These are phyloP conservation scores for Phaedon cochleariae DNA, from an alignment of 2,888 invertebrate genomes.

Conservation along the genomic window DNA sequence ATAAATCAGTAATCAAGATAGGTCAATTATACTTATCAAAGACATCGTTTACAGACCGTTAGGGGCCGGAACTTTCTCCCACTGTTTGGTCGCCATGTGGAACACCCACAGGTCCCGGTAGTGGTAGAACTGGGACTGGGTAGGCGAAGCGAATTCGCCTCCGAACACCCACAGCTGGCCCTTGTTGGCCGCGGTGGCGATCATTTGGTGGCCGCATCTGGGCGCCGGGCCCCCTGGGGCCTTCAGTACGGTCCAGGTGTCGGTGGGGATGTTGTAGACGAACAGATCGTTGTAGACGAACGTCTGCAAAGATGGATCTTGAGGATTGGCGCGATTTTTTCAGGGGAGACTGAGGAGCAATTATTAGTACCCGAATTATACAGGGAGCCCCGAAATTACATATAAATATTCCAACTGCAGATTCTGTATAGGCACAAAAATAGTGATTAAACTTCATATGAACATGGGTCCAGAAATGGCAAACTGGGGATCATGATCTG, in stretches of 20 bases:
- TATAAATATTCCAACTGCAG: too few relatives aligned
- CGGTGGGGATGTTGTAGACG: slow-evolving; percentile 81
- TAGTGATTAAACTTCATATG: too few relatives aligned
- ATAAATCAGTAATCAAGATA: too few relatives aligned
- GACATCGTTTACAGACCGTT: slow-evolving; percentile 87
- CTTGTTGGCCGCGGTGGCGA: slow-evolving; percentile 76
- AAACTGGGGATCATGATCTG: too few relatives aligned
- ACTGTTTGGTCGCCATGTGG: slow-evolving; percentile 70
- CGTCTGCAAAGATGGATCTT: slow-evolving; percentile 68
- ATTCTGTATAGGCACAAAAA: too few relatives aligned
- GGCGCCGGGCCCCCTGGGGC: slow-evolving; percentile 89
- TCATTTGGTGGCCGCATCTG: slow-evolving; percentile 88
- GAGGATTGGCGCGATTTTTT: too few relatives aligned
- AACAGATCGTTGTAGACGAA: slow-evolving; percentile 85
- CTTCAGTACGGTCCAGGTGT: slow-evolving; percentile 82
- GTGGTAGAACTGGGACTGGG: slow-evolving; percentile 92
- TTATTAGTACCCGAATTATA: too few relatives aligned
- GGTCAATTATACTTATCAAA: too few relatives aligned
- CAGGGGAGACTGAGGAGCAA: too few relatives aligned
- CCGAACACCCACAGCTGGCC: slow-evolving; percentile 86
- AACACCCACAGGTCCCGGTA: slow-evolving; percentile 92
- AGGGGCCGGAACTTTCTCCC: slow-evolving; percentile 82
- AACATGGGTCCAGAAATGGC: too few relatives aligned
- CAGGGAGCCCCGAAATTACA: too few relatives aligned
- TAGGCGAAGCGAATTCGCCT: slow-evolving; percentile 91